Conservation (phyloP, 2,888 invertebrate species). For the Mystacides longicornis region DNA sequence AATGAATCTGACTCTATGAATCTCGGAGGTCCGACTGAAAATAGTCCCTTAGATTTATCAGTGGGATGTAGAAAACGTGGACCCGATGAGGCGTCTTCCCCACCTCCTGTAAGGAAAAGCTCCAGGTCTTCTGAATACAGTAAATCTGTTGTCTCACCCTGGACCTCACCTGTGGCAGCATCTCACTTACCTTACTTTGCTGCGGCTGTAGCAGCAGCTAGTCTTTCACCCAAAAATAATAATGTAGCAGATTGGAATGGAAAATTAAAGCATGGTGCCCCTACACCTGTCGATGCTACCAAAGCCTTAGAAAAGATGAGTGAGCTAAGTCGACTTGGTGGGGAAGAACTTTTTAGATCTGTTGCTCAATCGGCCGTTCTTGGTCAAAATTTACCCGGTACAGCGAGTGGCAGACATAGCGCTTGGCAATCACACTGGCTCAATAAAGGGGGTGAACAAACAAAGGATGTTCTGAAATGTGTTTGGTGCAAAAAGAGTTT, state of each 20-base stretch:
- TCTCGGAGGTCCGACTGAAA: constrained; percentile 59
- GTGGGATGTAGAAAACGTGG: constrained; percentile 67
- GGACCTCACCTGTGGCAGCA: constrained; percentile 73
- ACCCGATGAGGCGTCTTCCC: constrained; percentile 54
- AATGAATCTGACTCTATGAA: constrained; percentile 63
- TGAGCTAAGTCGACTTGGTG: constrained; percentile 77
- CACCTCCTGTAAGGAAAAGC: constrained; percentile 58
- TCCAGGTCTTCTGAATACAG: constrained; percentile 59
- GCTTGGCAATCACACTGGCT: constrained; percentile 98
- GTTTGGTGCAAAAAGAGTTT: constrained; percentile 98
- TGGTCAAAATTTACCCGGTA: constrained; percentile 45
- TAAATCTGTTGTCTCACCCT: constrained; percentile 65
- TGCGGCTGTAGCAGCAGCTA: constrained; percentile 66
- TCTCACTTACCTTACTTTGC: constrained; percentile 76
- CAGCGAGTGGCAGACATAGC: constrained; percentile 67
- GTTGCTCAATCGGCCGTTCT: constrained; percentile 49
- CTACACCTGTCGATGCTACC: constrained; percentile 72
- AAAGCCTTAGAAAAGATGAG: constrained; percentile 90
- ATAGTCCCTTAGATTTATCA: constrained; percentile 74
- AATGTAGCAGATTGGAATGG: constrained; percentile 67
- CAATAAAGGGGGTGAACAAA: constrained; percentile 90
- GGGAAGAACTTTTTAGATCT: constrained; percentile 65
- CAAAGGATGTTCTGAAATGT: constrained; percentile 93
- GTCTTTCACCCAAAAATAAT: constrained; percentile 65
- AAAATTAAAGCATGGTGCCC: constrained; percentile 60